A percentile compares a stretch with the other conserved stretches of the same genome.
phyloP scores from a whole-genome alignment of 2,113 vertebrate genomes.

The Poeciliopsis retropinna region DNA sequence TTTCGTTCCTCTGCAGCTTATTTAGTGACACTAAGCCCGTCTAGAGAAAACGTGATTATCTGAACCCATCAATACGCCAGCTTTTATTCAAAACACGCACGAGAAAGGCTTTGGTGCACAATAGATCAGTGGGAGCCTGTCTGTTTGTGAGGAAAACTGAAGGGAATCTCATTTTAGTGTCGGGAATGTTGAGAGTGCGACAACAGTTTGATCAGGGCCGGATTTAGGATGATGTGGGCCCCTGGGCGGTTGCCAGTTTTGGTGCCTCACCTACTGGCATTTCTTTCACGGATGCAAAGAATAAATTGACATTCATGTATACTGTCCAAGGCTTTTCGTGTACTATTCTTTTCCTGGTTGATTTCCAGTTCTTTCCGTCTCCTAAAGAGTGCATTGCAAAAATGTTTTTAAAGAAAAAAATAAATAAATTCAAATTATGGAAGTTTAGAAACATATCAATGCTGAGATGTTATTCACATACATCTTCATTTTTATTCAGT shows the following conservation, averaged over 20 bases:
- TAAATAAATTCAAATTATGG: too few relatives aligned
- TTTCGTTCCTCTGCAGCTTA: constrained; percentile 41
- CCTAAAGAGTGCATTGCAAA: too few relatives aligned
- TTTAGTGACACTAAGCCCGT: constrained; percentile 70
- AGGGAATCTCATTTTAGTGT: constrained; percentile 59
- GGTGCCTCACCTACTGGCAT: background rate
- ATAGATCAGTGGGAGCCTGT: constrained; percentile 79
- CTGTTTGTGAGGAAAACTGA: constrained; percentile 48
- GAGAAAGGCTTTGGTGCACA: constrained; percentile 78
- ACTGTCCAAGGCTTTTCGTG: background rate
- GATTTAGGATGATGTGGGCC: background rate
- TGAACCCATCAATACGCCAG: constrained; percentile 64
- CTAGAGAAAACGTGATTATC: constrained; percentile 76
- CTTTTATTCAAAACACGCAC: constrained; percentile 75
- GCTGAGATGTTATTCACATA: too few relatives aligned
- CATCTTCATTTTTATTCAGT: too few relatives aligned
- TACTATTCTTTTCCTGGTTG: too few relatives aligned
- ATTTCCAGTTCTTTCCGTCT: too few relatives aligned
- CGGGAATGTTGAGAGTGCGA: constrained; percentile 47
- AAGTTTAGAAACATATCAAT: too few relatives aligned
- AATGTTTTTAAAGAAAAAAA: too few relatives aligned
- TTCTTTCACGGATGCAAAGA: background rate
- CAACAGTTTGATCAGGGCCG: constrained; percentile 1
- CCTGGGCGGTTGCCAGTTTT: background rate
- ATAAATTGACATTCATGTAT: background rate